phyloP scores from a whole-genome alignment of 2,113 vertebrate genomes.

The Motacilla alba region DNA sequence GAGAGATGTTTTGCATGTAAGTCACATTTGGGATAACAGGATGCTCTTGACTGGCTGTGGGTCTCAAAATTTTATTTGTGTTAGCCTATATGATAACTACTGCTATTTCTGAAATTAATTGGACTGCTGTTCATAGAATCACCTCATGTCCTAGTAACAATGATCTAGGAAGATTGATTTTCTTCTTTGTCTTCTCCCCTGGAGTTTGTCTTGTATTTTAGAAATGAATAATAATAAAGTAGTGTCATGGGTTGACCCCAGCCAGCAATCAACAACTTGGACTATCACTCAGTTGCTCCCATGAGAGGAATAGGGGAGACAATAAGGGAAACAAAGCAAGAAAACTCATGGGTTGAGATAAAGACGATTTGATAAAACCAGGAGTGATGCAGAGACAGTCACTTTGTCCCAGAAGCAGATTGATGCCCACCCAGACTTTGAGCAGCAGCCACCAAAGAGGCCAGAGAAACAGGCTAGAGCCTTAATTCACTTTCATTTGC shows the following conservation, averaged over 20 bases:
- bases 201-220: background rate
- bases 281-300: accelerated
- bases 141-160: background rate
- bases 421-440: background rate
- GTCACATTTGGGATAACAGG: background rate
- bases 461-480: background rate
- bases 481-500: background rate
- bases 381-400: background rate
- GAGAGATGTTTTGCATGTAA: background rate
- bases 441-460: background rate
- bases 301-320: background rate
- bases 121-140: background rate
- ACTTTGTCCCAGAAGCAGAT: background rate
- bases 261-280: background rate
- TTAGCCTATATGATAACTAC: background rate
- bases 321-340: background rate
- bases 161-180: background rate
- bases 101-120: background rate
- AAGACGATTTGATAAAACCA: background rate
- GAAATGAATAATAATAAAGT: background rate
- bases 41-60: background rate
- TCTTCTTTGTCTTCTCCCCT: background rate
- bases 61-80: background rate
- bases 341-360: background rate
- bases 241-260: background rate